Conservation (phyloP, 2,797 vertebrate species). For the Mormyrus proboscirostris region DNA sequence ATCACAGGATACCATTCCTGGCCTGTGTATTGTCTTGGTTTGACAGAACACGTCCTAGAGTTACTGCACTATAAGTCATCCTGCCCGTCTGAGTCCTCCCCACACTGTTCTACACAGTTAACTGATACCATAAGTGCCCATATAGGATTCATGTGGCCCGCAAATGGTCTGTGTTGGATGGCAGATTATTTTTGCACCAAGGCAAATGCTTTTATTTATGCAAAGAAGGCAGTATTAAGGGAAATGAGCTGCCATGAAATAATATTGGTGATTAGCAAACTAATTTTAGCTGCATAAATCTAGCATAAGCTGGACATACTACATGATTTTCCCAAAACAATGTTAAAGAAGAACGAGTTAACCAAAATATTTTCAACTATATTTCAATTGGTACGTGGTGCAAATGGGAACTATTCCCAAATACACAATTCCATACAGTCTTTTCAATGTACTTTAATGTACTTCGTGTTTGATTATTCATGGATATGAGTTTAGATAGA, state of each 20-base stretch:
- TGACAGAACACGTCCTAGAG: conserved; percentile 24
- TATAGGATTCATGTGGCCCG: conserved; percentile 12
- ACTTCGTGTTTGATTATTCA: not conserved
- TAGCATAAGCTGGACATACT: not conserved
- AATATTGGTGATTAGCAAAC: not conserved
- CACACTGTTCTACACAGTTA: conserved; percentile 37
- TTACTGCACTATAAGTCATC: conserved; percentile 35
- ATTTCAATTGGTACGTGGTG: not conserved
- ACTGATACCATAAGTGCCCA: conserved; percentile 8
- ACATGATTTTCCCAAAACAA: not conserved
- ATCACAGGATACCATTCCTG: not conserved
- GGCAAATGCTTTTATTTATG: conserved; percentile 15
- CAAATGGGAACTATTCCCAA: not conserved
- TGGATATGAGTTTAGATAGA: not conserved
- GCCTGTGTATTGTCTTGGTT: conserved; percentile 7
- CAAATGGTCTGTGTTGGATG: conserved; percentile 51
- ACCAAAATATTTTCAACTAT: not conserved
- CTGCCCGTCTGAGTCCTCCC: conserved; percentile 31
- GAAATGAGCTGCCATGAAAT: not conserved
- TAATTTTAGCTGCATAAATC: not conserved
- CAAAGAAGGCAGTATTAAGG: not conserved
- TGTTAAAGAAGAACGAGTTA: not conserved
- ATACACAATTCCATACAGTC: not conserved
- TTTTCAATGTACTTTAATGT: not conserved
- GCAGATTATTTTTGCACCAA: conserved; percentile 38